phyloP scores from a whole-genome alignment of 2,797 vertebrate species.

The Selene dorsalis region DNA sequence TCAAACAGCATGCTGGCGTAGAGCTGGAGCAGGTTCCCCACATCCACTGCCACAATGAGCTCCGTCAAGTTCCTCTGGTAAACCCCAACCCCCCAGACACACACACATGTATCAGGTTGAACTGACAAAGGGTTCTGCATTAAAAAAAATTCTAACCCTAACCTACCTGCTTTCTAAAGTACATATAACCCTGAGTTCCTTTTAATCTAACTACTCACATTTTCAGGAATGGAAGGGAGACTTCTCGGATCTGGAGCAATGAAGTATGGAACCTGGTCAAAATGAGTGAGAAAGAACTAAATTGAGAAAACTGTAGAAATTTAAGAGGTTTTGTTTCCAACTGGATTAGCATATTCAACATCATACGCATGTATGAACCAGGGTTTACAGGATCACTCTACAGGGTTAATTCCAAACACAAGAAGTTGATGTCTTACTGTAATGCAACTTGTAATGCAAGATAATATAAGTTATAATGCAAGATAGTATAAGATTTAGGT shows the following conservation, averaged over 20 bases:
- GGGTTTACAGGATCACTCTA: conserved; percentile 15
- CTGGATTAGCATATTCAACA: conserved; percentile 22
- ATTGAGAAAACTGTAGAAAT: not conserved
- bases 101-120: not conserved
- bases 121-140: not conserved
- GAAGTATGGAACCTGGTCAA: conserved; percentile 87
- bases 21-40: conserved; percentile 89
- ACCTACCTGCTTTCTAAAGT: not conserved
- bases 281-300: conserved; percentile 1
- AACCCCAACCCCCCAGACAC: conserved; percentile 21
- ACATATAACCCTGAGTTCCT: not conserved
- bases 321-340: not conserved
- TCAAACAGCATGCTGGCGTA: conserved; percentile 93
- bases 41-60: conserved; percentile 90
- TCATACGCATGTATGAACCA: not conserved
- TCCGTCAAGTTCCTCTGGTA: conserved; percentile 92
- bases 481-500: not conserved
- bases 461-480: not conserved
- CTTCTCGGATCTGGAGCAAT: conserved; percentile 87
- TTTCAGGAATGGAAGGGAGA: conserved; percentile 93
- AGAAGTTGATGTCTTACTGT: not conserved
- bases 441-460: not conserved
- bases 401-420: conserved; percentile 9
- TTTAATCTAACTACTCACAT: conserved; percentile 80
- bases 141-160: not conserved